Evolutionary conservation across 2,888 invertebrate genomes (phyloP).

Genomic region (Leistus spinibarbis): DNA sequence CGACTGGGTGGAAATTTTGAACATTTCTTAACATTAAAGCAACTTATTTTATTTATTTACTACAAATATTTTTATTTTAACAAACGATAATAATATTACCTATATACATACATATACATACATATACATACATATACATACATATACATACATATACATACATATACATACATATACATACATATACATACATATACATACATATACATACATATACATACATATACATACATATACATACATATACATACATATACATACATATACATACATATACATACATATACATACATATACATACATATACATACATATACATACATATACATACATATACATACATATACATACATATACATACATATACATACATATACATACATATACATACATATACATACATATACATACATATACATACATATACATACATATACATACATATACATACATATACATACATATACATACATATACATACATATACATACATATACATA

Average conservation of each 20-base stretch:
- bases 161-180: not conserved
- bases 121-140: not conserved
- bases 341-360: not conserved
- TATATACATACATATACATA: not conserved
- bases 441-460: not conserved
- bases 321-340: not conserved
- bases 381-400: not conserved
- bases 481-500: conserved; percentile 14
- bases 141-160: not conserved
- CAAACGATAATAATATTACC: not conserved
- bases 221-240: too few relatives aligned
- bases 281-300: not conserved
- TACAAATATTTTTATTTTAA: too few relatives aligned
- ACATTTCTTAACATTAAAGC: too few relatives aligned
- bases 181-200: not conserved
- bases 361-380: not conserved
- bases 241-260: not conserved
- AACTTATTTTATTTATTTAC: too few relatives aligned
- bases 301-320: not conserved
- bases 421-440: not conserved
- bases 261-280: not conserved
- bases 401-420: not conserved
- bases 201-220: not conserved
- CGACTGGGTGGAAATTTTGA: too few relatives aligned
- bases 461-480: not conserved